These are phyloP conservation scores for Strigops habroptila DNA, from an alignment of 2,113 vertebrate species.

Conservation along the genomic window DNA sequence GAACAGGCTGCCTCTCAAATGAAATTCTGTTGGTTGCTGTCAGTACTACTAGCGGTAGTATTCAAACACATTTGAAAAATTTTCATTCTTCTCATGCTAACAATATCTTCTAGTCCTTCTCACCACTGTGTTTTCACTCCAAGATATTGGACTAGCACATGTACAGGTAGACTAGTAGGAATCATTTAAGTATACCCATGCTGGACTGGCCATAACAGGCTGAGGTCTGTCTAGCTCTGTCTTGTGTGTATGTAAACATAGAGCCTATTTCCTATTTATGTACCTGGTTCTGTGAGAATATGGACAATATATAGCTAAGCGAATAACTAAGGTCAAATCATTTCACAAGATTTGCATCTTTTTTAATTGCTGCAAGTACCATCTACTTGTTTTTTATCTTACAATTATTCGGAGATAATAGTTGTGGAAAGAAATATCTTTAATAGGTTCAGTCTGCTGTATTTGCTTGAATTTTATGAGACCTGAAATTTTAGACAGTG, in stretches of 20 bases:
- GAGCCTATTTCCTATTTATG: not conserved
- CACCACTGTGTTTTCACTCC: not conserved
- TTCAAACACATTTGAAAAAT: not conserved
- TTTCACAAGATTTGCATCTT: not conserved
- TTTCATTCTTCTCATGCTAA: not conserved
- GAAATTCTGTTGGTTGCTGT: fast-evolving
- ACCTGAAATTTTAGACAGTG: not conserved
- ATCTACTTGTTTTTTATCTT: not conserved
- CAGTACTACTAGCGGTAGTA: not conserved
- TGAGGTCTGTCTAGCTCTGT: not conserved
- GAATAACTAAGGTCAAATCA: not conserved
- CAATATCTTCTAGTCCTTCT: not conserved
- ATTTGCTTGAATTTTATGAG: not conserved
- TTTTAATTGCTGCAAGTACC: not conserved
- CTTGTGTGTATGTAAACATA: not conserved
- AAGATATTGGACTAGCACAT: not conserved
- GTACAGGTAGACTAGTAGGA: not conserved
- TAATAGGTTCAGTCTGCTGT: not conserved
- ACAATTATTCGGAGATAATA: not conserved
- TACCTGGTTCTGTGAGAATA: not conserved
- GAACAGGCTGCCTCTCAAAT: not conserved
- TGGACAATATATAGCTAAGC: not conserved
- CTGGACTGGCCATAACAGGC: not conserved
- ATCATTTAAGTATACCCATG: not conserved
- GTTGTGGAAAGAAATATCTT: not conserved